Evolutionary conservation across 2,113 vertebrate species (phyloP).

Genomic region (Stigmatopora nigra): DNA sequence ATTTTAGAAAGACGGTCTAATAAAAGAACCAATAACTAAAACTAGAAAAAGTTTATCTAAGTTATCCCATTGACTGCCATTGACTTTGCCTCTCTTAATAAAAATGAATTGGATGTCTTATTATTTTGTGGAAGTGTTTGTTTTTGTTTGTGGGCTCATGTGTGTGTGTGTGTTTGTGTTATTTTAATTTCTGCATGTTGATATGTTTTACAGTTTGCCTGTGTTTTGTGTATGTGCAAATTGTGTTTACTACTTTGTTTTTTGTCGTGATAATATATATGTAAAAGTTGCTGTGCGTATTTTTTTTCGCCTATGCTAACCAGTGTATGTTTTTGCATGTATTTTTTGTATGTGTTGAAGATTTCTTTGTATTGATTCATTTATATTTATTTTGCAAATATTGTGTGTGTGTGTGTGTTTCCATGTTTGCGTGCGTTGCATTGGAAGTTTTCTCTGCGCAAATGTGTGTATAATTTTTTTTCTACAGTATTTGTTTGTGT

Average conservation of each 20-base stretch:
- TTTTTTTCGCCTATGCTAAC: not conserved
- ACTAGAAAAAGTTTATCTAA: too few species aligned
- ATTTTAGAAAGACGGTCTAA: too few species aligned
- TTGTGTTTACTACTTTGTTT: not conserved
- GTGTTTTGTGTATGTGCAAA: not conserved
- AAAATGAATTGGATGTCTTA: too few species aligned
- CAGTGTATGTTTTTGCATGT: not conserved
- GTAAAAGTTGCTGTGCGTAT: not conserved
- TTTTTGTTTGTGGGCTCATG: not conserved
- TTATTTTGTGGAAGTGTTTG: too few species aligned
- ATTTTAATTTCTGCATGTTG: not conserved
- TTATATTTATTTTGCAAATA: too few species aligned
- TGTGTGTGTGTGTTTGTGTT: not conserved
- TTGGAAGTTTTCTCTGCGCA: not conserved
- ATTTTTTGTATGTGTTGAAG: not conserved
- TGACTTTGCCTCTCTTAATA: too few species aligned
- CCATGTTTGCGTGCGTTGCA: not conserved
- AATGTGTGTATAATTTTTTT: not conserved
- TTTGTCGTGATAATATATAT: not conserved
- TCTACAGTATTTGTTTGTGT: not conserved
- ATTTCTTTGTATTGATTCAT: not conserved
- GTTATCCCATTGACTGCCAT: too few species aligned
- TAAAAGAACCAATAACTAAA: too few species aligned
- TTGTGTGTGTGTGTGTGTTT: not conserved
- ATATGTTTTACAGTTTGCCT: not conserved